Base-by-base conservation (phyloP, 1,140 invertebrate genomes). In the Drosophila ambigua region DNA sequence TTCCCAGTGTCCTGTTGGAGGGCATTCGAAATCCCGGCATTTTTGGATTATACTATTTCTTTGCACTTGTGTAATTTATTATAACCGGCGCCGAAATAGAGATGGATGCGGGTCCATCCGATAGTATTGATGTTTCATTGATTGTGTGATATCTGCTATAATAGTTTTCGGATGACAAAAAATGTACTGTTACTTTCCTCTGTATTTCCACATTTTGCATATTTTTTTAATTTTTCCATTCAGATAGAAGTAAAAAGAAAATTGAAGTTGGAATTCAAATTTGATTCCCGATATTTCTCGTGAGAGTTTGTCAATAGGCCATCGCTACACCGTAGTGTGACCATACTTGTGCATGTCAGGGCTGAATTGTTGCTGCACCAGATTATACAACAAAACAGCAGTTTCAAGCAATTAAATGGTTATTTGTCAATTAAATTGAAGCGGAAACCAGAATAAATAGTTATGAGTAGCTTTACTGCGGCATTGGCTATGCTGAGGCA, bases 1-100 rank as follows among this genome's bases (percentile, higher is more conserved):
- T 93, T 8, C 92, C 92, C 46, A 94, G 78, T 2, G 92, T 93
- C 59, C 77, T 79, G 68, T 93, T 93, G 0, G 91, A 90, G 0
- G 89, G 91, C 20, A 91, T 48, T 28, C 63, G 58, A 13, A 91
- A 16, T 28, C 67, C 48, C 4, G 85, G 61, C 83, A 87, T 87
- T 63, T 68, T 44, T 46, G 11, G 1, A 41, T 41, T 15, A 43
- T 31, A 26, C 26, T 6, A 20, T 15, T 2, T 16, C 46, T 35
- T 2, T 20, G 46, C 9, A 50, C 61, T 79, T 83, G 65, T 84
- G 46, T 72, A 72, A 79, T 58, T 65, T 46, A 52, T 60, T 72
- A 63, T 76, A 46, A 62, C 80, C 80, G 80, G 80, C 43, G 8
- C 48, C 16, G 62, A 50, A 41, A 50, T 48, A 64, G 78, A 58